phyloP scores from a whole-genome alignment of 2,113 vertebrate genomes.

The Brachionichthys hirsutus region DNA sequence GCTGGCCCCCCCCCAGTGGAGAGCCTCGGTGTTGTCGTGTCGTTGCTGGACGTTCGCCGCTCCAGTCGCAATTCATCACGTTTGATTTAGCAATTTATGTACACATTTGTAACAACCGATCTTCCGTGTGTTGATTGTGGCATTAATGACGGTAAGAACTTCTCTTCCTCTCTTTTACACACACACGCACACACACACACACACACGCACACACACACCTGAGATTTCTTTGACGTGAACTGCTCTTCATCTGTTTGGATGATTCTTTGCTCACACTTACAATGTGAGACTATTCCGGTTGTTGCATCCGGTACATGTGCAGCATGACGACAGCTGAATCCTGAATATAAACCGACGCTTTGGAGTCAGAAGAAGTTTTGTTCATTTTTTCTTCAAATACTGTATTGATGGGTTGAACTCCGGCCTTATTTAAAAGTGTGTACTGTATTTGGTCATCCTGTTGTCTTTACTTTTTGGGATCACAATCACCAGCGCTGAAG shows the following conservation, averaged over 20 bases:
- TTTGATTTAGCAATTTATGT: not conserved
- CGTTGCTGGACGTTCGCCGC: conserved; percentile 6
- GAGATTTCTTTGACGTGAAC: conserved; percentile 54
- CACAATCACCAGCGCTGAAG: conserved; percentile 24
- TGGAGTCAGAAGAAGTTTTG: not conserved
- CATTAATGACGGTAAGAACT: not conserved
- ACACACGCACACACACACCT: conserved; percentile 32
- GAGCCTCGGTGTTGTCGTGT: conserved; percentile 1
- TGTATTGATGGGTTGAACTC: conserved; percentile 27
- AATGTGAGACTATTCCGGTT: conserved; percentile 23
- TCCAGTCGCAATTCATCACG: not conserved
- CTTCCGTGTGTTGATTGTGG: conserved; percentile 6
- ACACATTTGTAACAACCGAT: not conserved
- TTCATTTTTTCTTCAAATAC: conserved; percentile 7
- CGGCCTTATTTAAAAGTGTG: conserved; percentile 10
- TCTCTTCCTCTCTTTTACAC: conserved; percentile 5
- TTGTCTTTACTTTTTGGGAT: conserved; percentile 10
- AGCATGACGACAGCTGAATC: not conserved
- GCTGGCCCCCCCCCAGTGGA: not conserved
- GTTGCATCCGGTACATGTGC: not conserved
- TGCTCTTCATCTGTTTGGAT: conserved; percentile 5
- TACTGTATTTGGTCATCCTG: not conserved
- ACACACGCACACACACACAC: conserved; percentile 24
- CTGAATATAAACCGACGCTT: conserved; percentile 2
- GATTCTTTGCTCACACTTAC: too few species aligned